Percentiles rank a stretch among this genome's conserved stretches.
phyloP scores from a whole-genome alignment of 2,888 invertebrate species.

The Pilophorus perplexus region DNA sequence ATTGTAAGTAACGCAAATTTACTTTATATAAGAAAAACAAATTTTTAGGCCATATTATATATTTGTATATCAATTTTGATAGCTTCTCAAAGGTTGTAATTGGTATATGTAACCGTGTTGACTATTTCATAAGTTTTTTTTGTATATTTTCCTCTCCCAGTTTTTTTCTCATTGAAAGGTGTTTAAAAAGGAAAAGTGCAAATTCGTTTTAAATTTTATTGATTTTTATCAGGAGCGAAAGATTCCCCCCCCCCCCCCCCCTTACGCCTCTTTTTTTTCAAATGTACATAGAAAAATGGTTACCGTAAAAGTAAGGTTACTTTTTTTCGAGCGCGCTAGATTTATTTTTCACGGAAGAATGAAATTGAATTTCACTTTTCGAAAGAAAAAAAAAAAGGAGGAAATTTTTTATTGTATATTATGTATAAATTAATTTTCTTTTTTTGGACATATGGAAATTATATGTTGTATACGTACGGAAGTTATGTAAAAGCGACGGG shows the following conservation, averaged over 20 bases:
- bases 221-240: too few relatives aligned
- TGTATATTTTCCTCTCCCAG: conserved; percentile 31
- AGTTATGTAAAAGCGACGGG: not conserved
- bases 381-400: not conserved
- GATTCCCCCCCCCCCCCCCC: too few relatives aligned
- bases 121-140: conserved; percentile 42
- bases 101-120: conserved; percentile 44
- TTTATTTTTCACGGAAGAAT: not conserved
- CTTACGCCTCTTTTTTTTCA: conserved; percentile 17
- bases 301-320: conserved; percentile 32
- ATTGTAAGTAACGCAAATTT: conserved; percentile 35
- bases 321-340: not conserved
- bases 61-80: conserved; percentile 46
- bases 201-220: too few relatives aligned
- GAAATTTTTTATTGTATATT: conserved; percentile 7
- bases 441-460: conserved; percentile 22
- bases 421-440: conserved; percentile 6
- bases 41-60: conserved; percentile 42
- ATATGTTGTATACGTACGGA: conserved; percentile 35
- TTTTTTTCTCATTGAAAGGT: conserved; percentile 4
- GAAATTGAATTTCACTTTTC: conserved; percentile 3
- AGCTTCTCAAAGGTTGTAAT: conserved; percentile 46
- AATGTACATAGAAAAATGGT: conserved; percentile 34
- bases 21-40: conserved; percentile 31
- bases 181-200: too few relatives aligned